These are phyloP conservation scores for Aelia acuminata DNA, from an alignment of 2,888 invertebrate species.

Conservation along the genomic window DNA sequence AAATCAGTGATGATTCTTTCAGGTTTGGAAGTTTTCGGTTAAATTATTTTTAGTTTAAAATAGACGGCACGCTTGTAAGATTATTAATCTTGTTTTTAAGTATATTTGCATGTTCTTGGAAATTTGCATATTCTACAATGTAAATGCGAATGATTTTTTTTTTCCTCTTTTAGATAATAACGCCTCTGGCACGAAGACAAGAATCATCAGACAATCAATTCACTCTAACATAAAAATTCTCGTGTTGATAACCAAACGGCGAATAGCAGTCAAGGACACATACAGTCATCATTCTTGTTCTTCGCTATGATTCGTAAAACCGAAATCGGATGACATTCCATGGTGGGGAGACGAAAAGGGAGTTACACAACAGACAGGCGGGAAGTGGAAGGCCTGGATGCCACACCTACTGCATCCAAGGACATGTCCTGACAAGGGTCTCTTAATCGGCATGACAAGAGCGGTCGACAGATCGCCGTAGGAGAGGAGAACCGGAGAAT, in stretches of 20 bases:
- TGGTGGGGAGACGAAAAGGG: not conserved
- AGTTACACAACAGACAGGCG: conserved; percentile 19
- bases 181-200: not conserved
- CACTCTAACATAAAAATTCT: not conserved
- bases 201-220: not conserved
- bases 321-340: conserved; percentile 22
- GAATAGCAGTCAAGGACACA: conserved; percentile 30
- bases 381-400: conserved; percentile 43
- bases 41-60: not conserved
- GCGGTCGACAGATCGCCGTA: no score
- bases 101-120: not conserved
- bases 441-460: not conserved
- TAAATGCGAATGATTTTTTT: not conserved
- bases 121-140: not conserved
- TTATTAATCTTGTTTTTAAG: not conserved
- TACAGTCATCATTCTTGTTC: not conserved
- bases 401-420: conserved; percentile 38
- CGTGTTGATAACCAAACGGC: not conserved
- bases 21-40: not conserved
- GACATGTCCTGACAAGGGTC: not conserved
- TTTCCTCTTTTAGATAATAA: not conserved
- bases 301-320: not conserved
- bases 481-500: not conserved
- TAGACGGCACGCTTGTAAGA: accelerated
- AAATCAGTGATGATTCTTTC: not conserved